Evolutionary conservation across 2,113 vertebrate species (phyloP).

Genomic region (Alaudala cheleensis): DNA sequence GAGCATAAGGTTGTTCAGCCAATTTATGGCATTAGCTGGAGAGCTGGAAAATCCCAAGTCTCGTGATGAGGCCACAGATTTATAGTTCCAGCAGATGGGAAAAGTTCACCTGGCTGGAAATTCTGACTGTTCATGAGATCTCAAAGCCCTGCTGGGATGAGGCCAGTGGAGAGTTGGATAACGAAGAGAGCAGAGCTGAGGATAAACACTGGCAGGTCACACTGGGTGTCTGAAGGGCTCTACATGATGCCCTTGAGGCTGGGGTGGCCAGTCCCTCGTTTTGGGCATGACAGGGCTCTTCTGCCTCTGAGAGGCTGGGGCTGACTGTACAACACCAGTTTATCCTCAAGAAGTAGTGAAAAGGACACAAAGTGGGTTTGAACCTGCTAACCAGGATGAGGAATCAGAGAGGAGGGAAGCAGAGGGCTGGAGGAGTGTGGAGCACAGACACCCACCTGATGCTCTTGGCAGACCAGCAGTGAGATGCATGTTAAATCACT

Average conservation of each 20-base stretch:
- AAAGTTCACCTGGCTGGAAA: conserved; percentile 1
- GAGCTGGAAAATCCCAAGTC: conserved; percentile 10
- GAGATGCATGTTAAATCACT: background rate
- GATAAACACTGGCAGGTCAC: background rate
- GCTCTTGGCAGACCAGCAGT: background rate
- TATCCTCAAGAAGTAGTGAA: background rate
- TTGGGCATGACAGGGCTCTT: background rate
- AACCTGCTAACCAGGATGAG: background rate
- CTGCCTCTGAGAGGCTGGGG: background rate
- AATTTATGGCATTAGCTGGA: background rate
- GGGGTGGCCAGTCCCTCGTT: background rate
- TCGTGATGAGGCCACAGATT: background rate
- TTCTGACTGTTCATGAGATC: background rate
- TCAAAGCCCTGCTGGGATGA: background rate
- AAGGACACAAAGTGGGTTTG: background rate
- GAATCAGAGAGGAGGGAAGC: background rate
- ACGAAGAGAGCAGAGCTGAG: background rate
- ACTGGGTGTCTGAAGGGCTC: background rate
- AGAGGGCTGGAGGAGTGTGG: background rate
- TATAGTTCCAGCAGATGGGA: background rate
- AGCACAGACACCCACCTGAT: background rate
- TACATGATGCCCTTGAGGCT: background rate
- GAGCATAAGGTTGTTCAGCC: background rate
- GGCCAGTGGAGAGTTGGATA: background rate
- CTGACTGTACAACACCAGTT: background rate